Base-by-base conservation (phyloP, 2,113 vertebrate genomes). In the Oncorhynchus tshawytscha region DNA sequence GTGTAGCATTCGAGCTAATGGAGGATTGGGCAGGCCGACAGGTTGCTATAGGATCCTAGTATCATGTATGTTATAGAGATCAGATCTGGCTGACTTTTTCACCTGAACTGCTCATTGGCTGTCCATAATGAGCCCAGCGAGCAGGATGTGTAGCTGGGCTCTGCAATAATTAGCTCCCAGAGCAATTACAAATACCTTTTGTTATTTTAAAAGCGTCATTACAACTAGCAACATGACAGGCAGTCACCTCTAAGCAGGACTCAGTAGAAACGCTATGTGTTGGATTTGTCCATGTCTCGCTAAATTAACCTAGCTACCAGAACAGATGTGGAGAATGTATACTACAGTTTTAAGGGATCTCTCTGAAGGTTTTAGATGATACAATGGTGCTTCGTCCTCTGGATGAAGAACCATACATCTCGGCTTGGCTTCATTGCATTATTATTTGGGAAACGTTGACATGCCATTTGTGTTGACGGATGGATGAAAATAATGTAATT, bases 61-160 rank as follows among this genome's bases (percentile, higher is more conserved):
- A 82, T 72, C 85, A 88, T 34, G 34, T 34, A 34, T 34, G 6
- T 2, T 86, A 87, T 88, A 80, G 81, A 72, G 81, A 78, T 85
- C 67, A 59, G 85, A 83, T 81, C 83, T 80, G 71, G 71, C 78
- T 74, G 81, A 81, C 77, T 86, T 85, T 79, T 81, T 57, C 83
- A 73, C 80, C 64, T 84, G 49, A 4, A 80, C 82, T 69, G 84
- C 80, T 78, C 77, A 71, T 81, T 84, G 75, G 84, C 86, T 82
- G 82, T 67, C 82, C 81, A 79, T 83, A 83, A 88, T 88, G 77
- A 89, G 84, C 81, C 51, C 74, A 80, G 78, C 73, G 76, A 87
- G 84, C 85, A 82, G 82, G 80, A 82, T 82, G 72, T 84, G 78
- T 83, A 90, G 85, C 88, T 85, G 82, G 75, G 80, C 72, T 84